These are phyloP conservation scores for Wasmannia auropunctata DNA, from an alignment of 1,140 invertebrate genomes.

Conservation along the genomic window DNA sequence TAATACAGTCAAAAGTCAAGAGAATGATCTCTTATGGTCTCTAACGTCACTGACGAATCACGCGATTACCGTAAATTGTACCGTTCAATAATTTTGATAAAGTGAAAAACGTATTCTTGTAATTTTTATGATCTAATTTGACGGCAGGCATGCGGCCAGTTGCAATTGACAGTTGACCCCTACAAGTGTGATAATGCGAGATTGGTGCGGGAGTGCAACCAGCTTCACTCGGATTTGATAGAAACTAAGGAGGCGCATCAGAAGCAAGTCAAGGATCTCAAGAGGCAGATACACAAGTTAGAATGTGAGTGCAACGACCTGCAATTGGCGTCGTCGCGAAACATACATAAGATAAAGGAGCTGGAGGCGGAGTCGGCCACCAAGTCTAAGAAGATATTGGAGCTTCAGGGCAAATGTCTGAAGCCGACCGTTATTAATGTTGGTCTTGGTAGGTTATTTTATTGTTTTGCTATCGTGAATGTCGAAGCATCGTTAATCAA, in stretches of 20 bases:
- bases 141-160: constrained; percentile 86
- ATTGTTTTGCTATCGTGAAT: constrained; percentile 16
- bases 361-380: constrained; percentile 86
- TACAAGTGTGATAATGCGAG: constrained; percentile 90
- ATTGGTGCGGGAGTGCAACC: constrained; percentile 90
- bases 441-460: constrained; percentile 76
- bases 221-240: constrained; percentile 89
- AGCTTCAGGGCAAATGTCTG: constrained; percentile 87
- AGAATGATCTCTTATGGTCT: neutral
- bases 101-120: neutral
- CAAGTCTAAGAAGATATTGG: constrained; percentile 86
- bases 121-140: neutral
- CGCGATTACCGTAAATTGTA: neutral
- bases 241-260: constrained; percentile 88
- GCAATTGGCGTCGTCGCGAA: constrained; percentile 86
- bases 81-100: neutral
- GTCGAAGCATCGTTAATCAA: neutral
- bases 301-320: constrained; percentile 87
- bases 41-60: neutral
- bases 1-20: neutral
- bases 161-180: constrained; percentile 88
- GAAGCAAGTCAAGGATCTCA: constrained; percentile 87
- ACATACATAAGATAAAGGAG: constrained; percentile 86
- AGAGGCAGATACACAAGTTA: constrained; percentile 86
- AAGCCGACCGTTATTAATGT: constrained; percentile 84